A percentile compares a stretch with the other conserved stretches of the same genome.
phyloP scores from a whole-genome alignment of 2,888 invertebrate genomes.

The Trilocha varians region DNA sequence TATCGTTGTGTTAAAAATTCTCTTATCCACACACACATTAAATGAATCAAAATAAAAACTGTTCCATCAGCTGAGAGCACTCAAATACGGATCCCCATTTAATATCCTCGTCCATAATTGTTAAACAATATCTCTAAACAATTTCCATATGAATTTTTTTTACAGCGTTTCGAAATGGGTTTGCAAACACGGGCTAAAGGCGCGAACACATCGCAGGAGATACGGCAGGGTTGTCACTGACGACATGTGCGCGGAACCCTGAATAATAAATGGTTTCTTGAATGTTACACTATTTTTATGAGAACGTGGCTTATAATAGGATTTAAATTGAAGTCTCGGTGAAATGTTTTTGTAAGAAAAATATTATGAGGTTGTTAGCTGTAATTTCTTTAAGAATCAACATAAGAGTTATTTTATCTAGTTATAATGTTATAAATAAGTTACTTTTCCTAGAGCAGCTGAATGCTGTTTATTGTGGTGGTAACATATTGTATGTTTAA shows the following conservation, averaged over 20 bases:
- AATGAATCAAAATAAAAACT: background rate
- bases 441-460: too few species aligned
- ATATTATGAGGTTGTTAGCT: too few species aligned
- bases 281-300: background rate
- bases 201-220: constrained; percentile 13
- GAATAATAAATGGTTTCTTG: background rate
- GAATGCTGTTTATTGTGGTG: too few species aligned
- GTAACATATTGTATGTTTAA: too few species aligned
- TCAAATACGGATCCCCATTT: background rate
- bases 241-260: background rate
- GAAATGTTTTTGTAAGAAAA: too few species aligned
- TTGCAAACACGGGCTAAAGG: constrained; percentile 16
- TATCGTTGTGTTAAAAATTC: too few species aligned
- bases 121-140: constrained; percentile 28
- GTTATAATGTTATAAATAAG: too few species aligned
- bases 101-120: constrained; percentile 15
- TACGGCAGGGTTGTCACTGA: constrained; percentile 5
- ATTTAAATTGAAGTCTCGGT: too few species aligned
- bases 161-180: constrained; percentile 27
- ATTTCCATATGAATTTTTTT: constrained; percentile 29
- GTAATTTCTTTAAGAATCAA: too few species aligned
- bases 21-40: too few species aligned
- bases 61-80: background rate
- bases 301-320: too few species aligned
- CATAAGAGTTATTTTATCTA: too few species aligned